Evolutionary conservation across 2,113 vertebrate species (phyloP).

Genomic region (Parus major): DNA sequence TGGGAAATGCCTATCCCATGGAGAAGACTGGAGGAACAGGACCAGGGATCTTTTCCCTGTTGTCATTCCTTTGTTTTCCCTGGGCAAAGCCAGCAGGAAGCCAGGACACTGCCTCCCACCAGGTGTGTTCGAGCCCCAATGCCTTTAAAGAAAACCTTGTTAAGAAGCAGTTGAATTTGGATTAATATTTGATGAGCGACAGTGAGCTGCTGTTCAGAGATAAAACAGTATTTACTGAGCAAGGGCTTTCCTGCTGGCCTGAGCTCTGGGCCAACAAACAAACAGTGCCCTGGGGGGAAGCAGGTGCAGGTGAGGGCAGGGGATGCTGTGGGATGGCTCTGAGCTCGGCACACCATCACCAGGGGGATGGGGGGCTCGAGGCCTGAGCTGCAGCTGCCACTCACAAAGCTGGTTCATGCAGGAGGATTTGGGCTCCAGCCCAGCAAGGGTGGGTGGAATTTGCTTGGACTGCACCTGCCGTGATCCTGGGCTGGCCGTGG

Average conservation of each 20-base stretch:
- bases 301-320: not conserved
- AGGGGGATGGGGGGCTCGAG: not conserved
- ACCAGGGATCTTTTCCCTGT: not conserved
- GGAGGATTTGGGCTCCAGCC: not conserved
- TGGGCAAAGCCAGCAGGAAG: not conserved
- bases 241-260: not conserved
- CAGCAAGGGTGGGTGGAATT: not conserved
- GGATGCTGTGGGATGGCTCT: not conserved
- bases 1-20: not conserved
- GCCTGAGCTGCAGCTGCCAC: not conserved
- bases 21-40: not conserved
- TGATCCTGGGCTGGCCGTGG: fast-evolving
- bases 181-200: constrained; percentile 51
- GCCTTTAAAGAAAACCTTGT: not conserved
- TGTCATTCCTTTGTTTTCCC: not conserved
- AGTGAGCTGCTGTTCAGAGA: not conserved
- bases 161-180: not conserved
- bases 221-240: not conserved
- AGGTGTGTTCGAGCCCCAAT: fast-evolving
- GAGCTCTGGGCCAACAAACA: not conserved
- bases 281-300: not conserved
- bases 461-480: not conserved
- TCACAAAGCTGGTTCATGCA: not conserved
- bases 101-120: not conserved
- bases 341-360: not conserved